Base-by-base conservation (phyloP, 2,888 invertebrate species). In the Salticus scenicus region DNA sequence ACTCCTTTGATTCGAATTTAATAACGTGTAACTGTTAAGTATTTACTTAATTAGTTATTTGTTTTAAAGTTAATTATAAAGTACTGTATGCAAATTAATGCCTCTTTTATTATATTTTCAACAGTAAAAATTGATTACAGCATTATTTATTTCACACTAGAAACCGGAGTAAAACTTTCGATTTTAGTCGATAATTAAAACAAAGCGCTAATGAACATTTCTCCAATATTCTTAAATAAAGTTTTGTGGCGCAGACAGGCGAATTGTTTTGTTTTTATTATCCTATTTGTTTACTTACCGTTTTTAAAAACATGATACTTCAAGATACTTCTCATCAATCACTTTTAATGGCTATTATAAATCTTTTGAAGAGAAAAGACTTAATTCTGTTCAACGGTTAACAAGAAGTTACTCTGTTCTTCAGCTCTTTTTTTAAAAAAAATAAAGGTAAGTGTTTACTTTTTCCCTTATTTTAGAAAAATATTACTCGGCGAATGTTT, bases 331-430 rank as follows among this genome's bases (percentile, higher is more conserved):
- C 57, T 24, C 57, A 57, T 57, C 57, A 20, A 57, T 57, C 57
- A 57, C 57, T 24, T 12, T 57, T 57, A 57, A 57, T 57, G 57
- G 57, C 20, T 57, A 57, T 57, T 57, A 57, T 57, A 57, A 57
- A 57, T 57, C 57, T 57, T 17, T 57, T 7, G 5, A 57, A 24
- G 57, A 57, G 57, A 57, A 57, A 57, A 57, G 57, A 57, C 57
- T 57, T 57, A 20, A 57, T 57, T 57, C 24, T 57, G 24, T 24
- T 57, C 2, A 2, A 57, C 24, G 57, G 4, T 57, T 57, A 57
- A 57, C 20, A 24, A 24, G 24, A 24, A 24, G 57, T n/a, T n/a
- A n/a, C n/a, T n/a, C n/a, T n/a, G n/a, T n/a, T n/a, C n/a, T n/a
- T n/a, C n/a, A n/a, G n/a, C n/a, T n/a, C n/a, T n/a, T n/a, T n/a